phyloP scores from a whole-genome alignment of 2,113 vertebrate species.

The Fregata magnificens region DNA sequence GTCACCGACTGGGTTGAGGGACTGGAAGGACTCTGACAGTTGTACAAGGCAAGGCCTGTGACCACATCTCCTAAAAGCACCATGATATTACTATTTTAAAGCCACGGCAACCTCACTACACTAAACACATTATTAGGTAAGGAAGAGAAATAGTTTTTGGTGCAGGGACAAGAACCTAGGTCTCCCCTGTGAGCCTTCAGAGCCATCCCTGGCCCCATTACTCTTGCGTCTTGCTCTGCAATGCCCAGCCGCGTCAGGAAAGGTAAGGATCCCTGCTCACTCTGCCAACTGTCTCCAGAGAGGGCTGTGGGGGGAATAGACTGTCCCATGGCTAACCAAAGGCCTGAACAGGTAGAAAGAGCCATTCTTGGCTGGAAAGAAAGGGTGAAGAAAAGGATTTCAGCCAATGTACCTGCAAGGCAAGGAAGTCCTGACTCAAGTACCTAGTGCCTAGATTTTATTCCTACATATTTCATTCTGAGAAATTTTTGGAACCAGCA shows the following conservation, averaged over 20 bases:
- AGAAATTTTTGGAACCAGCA: background rate
- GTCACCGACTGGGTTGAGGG: background rate
- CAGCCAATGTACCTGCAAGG: background rate
- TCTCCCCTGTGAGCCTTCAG: background rate
- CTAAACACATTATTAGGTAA: background rate
- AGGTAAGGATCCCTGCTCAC: background rate
- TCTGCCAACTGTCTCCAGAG: background rate
- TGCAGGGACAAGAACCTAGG: background rate
- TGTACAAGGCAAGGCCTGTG: background rate
- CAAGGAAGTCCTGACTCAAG: background rate
- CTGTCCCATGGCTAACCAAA: background rate
- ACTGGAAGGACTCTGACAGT: background rate
- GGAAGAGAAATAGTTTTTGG: background rate
- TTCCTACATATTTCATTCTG: background rate
- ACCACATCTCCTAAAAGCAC: background rate
- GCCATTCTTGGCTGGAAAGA: background rate
- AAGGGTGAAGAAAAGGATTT: background rate
- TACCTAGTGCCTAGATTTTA: background rate
- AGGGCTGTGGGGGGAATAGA: fast-evolving
- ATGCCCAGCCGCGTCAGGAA: background rate
- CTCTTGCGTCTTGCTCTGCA: background rate
- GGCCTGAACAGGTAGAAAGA: background rate
- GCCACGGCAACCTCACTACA: background rate
- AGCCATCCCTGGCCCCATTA: background rate
- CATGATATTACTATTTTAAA: background rate